Percentiles rank a stretch among this genome's conserved stretches.
Conservation (phyloP, 2,797 vertebrate species). For the Oryzias sinensis region DNA sequence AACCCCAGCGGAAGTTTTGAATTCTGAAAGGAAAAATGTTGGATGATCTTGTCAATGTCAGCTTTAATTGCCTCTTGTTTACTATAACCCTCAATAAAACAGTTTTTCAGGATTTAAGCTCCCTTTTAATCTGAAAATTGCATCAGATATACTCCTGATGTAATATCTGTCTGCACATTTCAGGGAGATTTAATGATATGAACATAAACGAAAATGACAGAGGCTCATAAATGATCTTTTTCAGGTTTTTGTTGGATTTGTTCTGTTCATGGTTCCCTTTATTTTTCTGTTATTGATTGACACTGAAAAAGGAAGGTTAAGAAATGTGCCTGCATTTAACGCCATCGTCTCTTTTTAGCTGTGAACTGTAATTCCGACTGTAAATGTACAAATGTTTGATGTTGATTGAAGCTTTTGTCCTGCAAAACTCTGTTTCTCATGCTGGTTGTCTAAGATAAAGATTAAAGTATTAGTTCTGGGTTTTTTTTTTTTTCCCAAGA, state of each 20-base stretch:
- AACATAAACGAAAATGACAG: too few relatives aligned
- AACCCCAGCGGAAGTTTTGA: too few relatives aligned
- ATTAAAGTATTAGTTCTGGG: neutral
- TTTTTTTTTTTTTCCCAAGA: conserved; percentile 18
- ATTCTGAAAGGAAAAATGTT: too few relatives aligned
- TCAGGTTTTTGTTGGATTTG: conserved; percentile 10
- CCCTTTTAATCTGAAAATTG: conserved; percentile 1
- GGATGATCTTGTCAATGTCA: too few relatives aligned
- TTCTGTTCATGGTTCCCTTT: too few relatives aligned
- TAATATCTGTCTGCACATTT: neutral
- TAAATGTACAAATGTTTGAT: conserved; percentile 22
- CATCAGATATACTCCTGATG: conserved; percentile 5
- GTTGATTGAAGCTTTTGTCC: conserved; percentile 19
- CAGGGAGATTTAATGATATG: too few relatives aligned
- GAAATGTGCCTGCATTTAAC: conserved; percentile 4
- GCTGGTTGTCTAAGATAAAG: conserved; percentile 20
- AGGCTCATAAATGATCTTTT: neutral
- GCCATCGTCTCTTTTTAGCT: conserved; percentile 26
- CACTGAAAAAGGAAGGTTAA: neutral
- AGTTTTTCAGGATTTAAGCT: neutral
- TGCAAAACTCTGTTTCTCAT: conserved; percentile 17
- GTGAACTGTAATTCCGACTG: conserved; percentile 26
- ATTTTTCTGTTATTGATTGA: too few relatives aligned
- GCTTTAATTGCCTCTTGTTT: too few relatives aligned
- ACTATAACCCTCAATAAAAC: neutral